Base-by-base conservation (phyloP, 2,888 invertebrate genomes). In the Seira musarum region DNA sequence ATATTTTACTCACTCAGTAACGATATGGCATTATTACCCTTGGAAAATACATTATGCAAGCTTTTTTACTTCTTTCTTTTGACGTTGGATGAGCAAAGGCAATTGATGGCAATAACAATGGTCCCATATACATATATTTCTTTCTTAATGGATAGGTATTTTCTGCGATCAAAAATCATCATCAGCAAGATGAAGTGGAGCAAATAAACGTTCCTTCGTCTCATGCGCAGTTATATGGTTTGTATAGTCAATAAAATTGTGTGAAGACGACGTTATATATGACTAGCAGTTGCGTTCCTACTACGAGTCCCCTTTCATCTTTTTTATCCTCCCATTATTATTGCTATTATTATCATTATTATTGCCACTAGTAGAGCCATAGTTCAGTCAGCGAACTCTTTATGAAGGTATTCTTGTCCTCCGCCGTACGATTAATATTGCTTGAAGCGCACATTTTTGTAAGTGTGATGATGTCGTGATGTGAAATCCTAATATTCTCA, bases 341-440 rank as follows among this genome's bases (percentile, higher is more conserved):
- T 61, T 35, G 61, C 61, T 71, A 64, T 40, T 71, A 71, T 71
- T 71, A 71, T 71, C 64, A 71, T 71, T 71, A 71, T 71, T 71
- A 71, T 63, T 71, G 49, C 64, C 61, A 60, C 60, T 60, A 60
- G 60, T 60, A 21, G 60, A 21, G 22, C 21, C 60, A 60, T 60
- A 60, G 60, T 60, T 60, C 60, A 60, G 60, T 60, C 60, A 60
- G 60, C 60, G 60, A 60, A 60, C 60, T 60, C 60, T 60, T 60
- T 60, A 60, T 60, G 60, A 60, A 60, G 21, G 60, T 60, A 53
- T 53, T 53, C 53, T 53, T 53, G 15, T 53, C 30, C 53, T 53
- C 53, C 17, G 17, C 53, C 17, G n/a, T 53, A 53, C 53, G 13
- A 30, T 30, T 30, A 30, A 3, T 60, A 10, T 60, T 21, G 19